Evolutionary conservation across 2,888 invertebrate genomes (phyloP), one percentile per base, ranked within the genome.

Genomic region (Drosophila tanythrix): DNA sequence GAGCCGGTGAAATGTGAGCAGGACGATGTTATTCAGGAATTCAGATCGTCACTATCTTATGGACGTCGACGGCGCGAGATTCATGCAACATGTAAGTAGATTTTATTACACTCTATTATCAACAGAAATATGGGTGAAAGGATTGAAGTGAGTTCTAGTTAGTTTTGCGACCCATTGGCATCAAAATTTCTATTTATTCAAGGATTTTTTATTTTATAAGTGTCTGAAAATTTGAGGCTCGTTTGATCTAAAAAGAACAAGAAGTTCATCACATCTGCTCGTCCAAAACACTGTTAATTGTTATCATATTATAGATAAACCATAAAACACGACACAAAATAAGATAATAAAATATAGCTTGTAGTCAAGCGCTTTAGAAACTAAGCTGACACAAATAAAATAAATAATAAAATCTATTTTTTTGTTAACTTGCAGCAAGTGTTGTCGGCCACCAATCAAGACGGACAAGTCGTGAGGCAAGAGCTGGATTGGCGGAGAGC

Each of bases 1-100:
- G 97, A 97, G 93, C 98, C 98, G 43, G 97, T 98, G 51, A 97
- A 97, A 92, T 98, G 98, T 93, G 97, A 97, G 91, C 95, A 96
- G 88, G 95, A 96, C 8, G 56, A 56, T 5, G 29, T 38, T 1
- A 38, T 56, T 90, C 97, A 97, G 82, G 96, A 97, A 91, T 94
- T 97, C 69, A 95, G 97, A 88, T 96, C 97, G 73, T 96, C 97
- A 76, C 95, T 96, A 89, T 97, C 97, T 65, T 97, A 95, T 94
- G 98, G 98, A 77, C 95, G 96, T 91, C 84, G 96, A 38, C 56
- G 56, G 6, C 69, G 68, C 1, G 70, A 69, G 3, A 46, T 58
- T 6, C 7, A 29, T 35, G 60, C 38, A 2, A 43, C 48, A 43
- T 31, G 68, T 68, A 51, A 25, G 67, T 46, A 15, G 11, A 46